phyloP scores from a whole-genome alignment of 2,888 invertebrate genomes.

The Cybosia mesomella region DNA sequence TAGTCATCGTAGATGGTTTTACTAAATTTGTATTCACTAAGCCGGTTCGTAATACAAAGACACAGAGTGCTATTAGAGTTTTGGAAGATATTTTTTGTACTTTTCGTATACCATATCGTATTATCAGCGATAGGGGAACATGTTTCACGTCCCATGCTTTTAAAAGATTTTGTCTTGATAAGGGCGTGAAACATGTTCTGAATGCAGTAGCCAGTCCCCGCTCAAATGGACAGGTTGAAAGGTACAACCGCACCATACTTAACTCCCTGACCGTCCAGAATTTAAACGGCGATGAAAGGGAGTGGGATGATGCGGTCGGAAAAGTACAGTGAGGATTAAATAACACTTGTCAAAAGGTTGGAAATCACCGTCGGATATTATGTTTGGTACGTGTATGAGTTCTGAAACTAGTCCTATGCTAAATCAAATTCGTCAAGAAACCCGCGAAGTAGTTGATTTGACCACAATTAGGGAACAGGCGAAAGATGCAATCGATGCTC shows the following conservation, averaged over 20 bases:
- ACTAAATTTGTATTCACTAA: background rate
- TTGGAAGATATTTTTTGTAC: no score
- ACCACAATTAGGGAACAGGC: no score
- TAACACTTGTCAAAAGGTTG: background rate
- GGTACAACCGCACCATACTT: background rate
- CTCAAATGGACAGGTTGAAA: background rate
- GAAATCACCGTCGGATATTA: background rate
- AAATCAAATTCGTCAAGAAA: background rate
- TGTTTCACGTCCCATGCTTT: no score
- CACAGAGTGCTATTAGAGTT: background rate
- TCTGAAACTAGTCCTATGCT: background rate
- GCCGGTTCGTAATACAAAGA: background rate
- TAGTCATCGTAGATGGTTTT: background rate
- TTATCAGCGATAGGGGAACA: no score
- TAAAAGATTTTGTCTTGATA: background rate
- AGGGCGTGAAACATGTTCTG: background rate
- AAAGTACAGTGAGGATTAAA: background rate
- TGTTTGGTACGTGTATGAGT: background rate
- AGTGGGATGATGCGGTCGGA: no score
- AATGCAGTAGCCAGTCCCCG: background rate
- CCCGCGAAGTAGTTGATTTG: no score
- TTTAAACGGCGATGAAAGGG: background rate
- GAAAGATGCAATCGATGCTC: no score
- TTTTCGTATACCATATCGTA: no score
- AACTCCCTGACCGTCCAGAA: background rate